A percentile compares a stretch with the other conserved stretches of the same genome.
Conservation (phyloP, 1,140 invertebrate species). For the Lordiphosa collinella region DNA sequence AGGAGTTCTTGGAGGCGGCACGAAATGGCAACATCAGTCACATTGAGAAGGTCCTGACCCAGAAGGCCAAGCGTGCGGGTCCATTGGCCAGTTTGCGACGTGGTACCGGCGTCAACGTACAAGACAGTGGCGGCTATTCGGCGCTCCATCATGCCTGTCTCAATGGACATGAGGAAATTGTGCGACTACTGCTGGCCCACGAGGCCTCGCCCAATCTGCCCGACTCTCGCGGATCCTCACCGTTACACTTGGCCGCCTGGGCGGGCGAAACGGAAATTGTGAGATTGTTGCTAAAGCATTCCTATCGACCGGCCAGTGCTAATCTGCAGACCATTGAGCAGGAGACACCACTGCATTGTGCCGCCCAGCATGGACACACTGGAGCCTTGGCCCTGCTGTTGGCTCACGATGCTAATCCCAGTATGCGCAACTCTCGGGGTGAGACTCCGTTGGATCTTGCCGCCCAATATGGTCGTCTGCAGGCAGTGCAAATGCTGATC, state of each 20-base stretch:
- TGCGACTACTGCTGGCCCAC: constrained; percentile 89
- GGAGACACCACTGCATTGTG: constrained; percentile 96
- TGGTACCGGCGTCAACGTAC: constrained; percentile 93
- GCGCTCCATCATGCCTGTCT: constrained; percentile 96
- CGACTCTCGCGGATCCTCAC: constrained; percentile 91
- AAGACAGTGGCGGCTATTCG: constrained; percentile 96
- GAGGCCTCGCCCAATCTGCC: constrained; percentile 94
- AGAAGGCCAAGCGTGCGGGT: constrained; percentile 94
- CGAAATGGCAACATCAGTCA: constrained; percentile 92
- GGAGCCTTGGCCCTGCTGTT: constrained; percentile 93
- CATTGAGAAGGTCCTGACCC: constrained; percentile 94
- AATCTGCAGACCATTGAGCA: constrained; percentile 95
- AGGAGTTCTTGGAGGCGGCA: constrained; percentile 96
- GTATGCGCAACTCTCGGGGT: constrained; percentile 91
- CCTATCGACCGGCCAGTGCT: constrained; percentile 88
- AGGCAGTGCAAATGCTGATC: constrained; percentile 93
- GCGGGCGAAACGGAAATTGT: constrained; percentile 92
- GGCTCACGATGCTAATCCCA: constrained; percentile 92
- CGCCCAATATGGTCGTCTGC: constrained; percentile 91
- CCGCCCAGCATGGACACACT: constrained; percentile 96
- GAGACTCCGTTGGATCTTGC: constrained; percentile 97
- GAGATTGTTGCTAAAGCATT: constrained; percentile 86
- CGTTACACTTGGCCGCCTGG: constrained; percentile 94
- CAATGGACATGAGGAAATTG: constrained; percentile 96
- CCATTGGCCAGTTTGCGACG: constrained; percentile 93